phyloP scores from a whole-genome alignment of 2,888 invertebrate genomes.

The Drosophila kambysellisi region DNA sequence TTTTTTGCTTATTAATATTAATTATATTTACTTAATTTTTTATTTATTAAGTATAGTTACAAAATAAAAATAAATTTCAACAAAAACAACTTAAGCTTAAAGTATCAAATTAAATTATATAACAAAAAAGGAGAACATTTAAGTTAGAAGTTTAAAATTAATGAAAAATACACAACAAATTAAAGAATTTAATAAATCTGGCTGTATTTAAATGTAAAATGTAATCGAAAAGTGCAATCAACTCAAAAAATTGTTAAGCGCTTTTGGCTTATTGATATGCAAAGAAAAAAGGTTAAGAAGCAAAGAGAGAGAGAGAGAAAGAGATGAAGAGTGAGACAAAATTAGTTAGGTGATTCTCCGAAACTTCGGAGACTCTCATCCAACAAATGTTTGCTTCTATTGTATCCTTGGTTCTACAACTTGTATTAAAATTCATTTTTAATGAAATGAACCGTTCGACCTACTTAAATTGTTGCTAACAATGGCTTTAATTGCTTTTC shows the following conservation, averaged over 20 bases:
- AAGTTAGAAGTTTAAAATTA: background rate
- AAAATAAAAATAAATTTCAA: background rate
- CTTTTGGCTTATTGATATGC: background rate
- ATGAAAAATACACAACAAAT: background rate
- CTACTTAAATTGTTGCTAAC: background rate
- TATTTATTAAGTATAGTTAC: no score
- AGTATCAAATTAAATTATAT: no score
- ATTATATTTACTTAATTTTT: no score
- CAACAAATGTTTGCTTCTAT: background rate
- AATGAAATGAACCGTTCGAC: background rate
- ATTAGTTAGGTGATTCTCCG: background rate
- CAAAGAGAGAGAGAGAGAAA: background rate
- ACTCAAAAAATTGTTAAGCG: background rate
- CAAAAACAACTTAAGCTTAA: no score
- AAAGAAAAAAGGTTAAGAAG: background rate
- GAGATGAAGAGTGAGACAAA: background rate
- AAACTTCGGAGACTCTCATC: background rate
- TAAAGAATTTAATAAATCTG: background rate
- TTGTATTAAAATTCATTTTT: background rate
- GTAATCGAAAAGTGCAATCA: no score
- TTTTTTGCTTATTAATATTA: no score
- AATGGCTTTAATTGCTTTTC: background rate
- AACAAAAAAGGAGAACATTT: no score
- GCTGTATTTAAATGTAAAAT: background rate
- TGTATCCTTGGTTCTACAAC: background rate